A percentile compares a stretch with the other conserved stretches of the same genome.
Conservation (phyloP, 1,140 invertebrate genomes). For the Drosophila orena region DNA sequence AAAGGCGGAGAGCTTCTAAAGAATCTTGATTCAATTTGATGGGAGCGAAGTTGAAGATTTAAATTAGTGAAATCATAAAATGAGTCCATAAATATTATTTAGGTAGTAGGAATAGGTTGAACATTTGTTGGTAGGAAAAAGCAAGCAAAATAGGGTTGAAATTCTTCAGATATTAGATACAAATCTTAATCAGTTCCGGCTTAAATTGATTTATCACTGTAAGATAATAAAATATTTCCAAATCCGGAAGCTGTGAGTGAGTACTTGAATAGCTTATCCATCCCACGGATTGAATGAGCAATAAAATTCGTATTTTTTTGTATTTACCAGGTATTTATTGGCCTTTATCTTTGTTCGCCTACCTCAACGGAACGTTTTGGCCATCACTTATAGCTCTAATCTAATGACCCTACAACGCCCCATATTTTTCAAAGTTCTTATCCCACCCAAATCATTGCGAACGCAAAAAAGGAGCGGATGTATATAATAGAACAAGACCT, state of each 20-base stretch:
- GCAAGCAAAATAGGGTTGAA: no score
- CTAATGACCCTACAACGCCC: conserved; percentile 12
- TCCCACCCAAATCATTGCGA: conserved; percentile 22
- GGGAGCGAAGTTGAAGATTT: no score
- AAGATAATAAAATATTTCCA: background rate
- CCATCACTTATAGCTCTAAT: conserved; percentile 15
- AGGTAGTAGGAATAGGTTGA: no score
- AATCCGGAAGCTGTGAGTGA: background rate
- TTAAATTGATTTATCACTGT: background rate
- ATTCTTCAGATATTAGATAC: background rate
- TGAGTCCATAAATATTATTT: no score
- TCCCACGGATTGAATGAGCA: background rate
- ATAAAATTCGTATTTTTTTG: background rate
- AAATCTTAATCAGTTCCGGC: conserved; percentile 5
- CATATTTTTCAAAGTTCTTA: conserved; percentile 18
- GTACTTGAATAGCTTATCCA: background rate
- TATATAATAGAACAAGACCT: conserved; percentile 4
- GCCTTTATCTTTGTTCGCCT: no score
- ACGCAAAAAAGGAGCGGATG: background rate
- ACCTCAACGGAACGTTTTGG: background rate
- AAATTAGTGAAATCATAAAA: no score
- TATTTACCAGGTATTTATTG: background rate
- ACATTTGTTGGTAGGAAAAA: no score
- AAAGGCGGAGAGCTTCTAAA: background rate
- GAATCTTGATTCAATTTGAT: background rate